A percentile compares a stretch with the other conserved stretches of the same genome.
These are phyloP conservation scores for Globodera ellingtonae DNA, from an alignment of 1,140 invertebrate species.

Conservation along the genomic window DNA sequence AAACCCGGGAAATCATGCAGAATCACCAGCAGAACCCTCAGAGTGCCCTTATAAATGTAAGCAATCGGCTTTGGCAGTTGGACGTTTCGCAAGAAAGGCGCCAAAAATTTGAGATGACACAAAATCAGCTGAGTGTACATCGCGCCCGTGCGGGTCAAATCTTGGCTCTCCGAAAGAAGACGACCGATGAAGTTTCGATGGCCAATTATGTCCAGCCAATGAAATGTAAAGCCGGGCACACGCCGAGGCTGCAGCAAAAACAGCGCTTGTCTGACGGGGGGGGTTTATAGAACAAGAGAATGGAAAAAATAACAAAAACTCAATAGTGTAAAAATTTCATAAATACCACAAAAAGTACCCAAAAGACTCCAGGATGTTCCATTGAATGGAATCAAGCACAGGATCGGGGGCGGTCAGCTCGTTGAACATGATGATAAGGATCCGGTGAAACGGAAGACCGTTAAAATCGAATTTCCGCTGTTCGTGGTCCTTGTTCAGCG, in stretches of 20 bases:
- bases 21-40: conserved; percentile 89
- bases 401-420: conserved; percentile 91
- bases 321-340: too few species aligned
- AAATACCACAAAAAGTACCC: conserved; percentile 62
- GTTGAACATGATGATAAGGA: conserved; percentile 94
- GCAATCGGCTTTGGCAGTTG: conserved; percentile 90
- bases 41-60: conserved; percentile 89
- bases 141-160: conserved; percentile 67
- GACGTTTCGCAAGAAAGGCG: conserved; percentile 93
- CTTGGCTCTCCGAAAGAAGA: conserved; percentile 77
- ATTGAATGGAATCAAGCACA: conserved; percentile 86
- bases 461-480: conserved; percentile 82
- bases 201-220: conserved; percentile 92
- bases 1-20: conserved; percentile 88
- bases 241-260: conserved; percentile 79
- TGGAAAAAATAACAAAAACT: too few species aligned
- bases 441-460: conserved; percentile 92
- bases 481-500: conserved; percentile 91
- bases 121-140: conserved; percentile 82
- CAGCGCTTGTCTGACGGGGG: conserved; percentile 33
- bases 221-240: conserved; percentile 93
- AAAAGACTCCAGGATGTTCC: conserved; percentile 73
- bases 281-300: not conserved
- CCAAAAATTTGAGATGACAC: conserved; percentile 92
- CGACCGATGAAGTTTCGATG: conserved; percentile 92